These are phyloP conservation scores for Pagetopsis macropterus DNA, from an alignment of 2,797 vertebrate species.

Conservation along the genomic window DNA sequence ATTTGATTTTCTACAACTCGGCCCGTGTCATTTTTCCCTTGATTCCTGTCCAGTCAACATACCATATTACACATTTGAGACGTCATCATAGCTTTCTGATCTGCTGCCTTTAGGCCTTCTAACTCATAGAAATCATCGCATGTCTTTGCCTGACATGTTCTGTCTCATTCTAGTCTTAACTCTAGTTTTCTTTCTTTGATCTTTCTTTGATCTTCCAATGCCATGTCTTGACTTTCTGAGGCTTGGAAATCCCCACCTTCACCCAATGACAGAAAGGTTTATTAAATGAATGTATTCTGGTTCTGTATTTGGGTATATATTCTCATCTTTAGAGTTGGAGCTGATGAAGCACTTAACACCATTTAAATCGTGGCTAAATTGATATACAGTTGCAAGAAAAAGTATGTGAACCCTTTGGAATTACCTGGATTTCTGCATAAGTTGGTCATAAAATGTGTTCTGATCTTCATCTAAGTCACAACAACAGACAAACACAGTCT, in stretches of 20 bases:
- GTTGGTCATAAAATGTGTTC: too few species aligned
- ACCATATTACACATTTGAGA: background rate
- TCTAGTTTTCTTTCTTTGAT: background rate
- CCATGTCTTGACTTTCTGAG: background rate
- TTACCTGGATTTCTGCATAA: too few species aligned
- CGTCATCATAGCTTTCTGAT: background rate
- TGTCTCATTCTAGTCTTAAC: background rate
- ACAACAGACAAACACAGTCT: too few species aligned
- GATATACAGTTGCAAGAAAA: background rate
- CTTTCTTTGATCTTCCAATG: background rate
- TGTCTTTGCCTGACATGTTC: background rate
- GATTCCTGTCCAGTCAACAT: background rate
- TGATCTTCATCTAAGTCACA: too few species aligned
- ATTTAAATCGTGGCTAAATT: conserved; percentile 13
- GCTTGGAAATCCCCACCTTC: background rate
- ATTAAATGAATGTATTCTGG: background rate
- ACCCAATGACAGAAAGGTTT: background rate
- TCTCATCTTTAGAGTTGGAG: conserved; percentile 17
- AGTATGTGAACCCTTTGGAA: too few species aligned
- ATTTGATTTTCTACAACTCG: background rate
- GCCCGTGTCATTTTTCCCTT: conserved; percentile 8
- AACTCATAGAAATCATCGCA: background rate
- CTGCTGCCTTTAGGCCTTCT: background rate
- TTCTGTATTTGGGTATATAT: background rate
- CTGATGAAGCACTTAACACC: conserved; percentile 15